Percentiles rank a stretch among this genome's conserved stretches.
phyloP scores from a whole-genome alignment of 2,113 vertebrate genomes.

The Psittacus erithacus region DNA sequence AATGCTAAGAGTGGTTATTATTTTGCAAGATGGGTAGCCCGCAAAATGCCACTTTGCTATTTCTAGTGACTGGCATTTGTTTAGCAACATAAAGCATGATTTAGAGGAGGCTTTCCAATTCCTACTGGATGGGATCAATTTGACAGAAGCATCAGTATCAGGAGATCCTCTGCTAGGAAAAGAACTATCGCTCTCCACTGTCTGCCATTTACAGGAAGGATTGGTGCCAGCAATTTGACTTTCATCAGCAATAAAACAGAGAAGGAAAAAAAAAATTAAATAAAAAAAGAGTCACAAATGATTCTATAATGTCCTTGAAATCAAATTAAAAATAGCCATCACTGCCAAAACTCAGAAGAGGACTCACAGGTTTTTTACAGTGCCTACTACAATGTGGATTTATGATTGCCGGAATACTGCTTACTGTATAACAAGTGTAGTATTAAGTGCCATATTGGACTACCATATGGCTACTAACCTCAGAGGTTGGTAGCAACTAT shows the following conservation, averaged over 20 bases:
- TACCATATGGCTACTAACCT: slow-evolving; percentile 87
- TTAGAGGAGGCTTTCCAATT: slow-evolving; percentile 63
- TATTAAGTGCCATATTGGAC: slow-evolving; percentile 83
- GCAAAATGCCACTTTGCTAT: slow-evolving; percentile 65
- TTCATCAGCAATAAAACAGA: slow-evolving; percentile 64
- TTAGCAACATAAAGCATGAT: slow-evolving; percentile 67
- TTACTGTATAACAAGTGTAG: slow-evolving; percentile 76
- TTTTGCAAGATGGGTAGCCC: slow-evolving; percentile 53
- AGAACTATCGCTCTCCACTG: slow-evolving; percentile 62
- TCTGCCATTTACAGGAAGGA: slow-evolving; percentile 60
- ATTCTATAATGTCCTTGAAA: slow-evolving; percentile 58
- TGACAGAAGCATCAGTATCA: slow-evolving; percentile 70
- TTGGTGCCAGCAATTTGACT: slow-evolving; percentile 48
- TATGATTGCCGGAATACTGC: slow-evolving; percentile 75
- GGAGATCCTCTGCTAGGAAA: slow-evolving; percentile 70
- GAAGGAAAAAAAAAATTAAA: neutral
- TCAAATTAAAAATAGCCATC: slow-evolving; percentile 67
- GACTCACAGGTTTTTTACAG: slow-evolving; percentile 48
- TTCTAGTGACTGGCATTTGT: slow-evolving; percentile 68
- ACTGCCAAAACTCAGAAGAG: slow-evolving; percentile 61
- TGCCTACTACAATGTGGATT: slow-evolving; percentile 74
- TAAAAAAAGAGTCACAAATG: slow-evolving; percentile 29
- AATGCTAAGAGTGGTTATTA: slow-evolving; percentile 42
- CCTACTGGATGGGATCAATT: slow-evolving; percentile 64
- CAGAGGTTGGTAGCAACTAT: slow-evolving; percentile 83